phyloP scores from a whole-genome alignment of 2,797 vertebrate genomes.

The Rhinogobio ventralis region DNA sequence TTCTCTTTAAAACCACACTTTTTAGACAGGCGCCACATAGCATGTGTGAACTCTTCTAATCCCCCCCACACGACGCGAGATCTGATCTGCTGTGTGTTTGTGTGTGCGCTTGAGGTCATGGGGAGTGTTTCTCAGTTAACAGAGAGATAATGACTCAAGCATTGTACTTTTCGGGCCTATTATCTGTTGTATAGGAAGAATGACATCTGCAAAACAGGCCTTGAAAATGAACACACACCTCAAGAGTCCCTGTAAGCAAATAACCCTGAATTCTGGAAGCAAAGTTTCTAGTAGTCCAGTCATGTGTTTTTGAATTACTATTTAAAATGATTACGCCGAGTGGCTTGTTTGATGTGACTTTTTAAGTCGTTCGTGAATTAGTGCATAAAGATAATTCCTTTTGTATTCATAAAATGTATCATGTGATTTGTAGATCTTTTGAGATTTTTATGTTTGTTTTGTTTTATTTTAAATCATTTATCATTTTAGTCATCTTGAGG shows the following conservation, averaged over 20 bases:
- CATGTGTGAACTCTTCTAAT: constrained; percentile 31
- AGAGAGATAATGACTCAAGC: constrained; percentile 45
- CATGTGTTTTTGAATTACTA: neutral
- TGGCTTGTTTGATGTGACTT: neutral
- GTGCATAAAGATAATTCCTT: neutral
- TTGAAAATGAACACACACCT: constrained; percentile 21
- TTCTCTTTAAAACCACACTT: neutral
- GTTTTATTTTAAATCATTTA: neutral
- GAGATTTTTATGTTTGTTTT: neutral
- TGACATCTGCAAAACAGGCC: constrained; percentile 32
- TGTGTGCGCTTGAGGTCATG: constrained; percentile 40
- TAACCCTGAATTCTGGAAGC: neutral
- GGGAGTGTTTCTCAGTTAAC: constrained; percentile 48
- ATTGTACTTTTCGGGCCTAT: constrained; percentile 22
- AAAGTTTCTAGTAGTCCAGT: neutral
- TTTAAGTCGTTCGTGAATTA: neutral
- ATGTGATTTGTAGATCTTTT: neutral
- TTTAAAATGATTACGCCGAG: neutral
- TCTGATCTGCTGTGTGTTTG: constrained; percentile 44
- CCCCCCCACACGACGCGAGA: constrained; percentile 23
- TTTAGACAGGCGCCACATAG: constrained; percentile 2
- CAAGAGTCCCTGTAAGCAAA: neutral
- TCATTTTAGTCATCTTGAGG: neutral
- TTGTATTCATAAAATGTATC: neutral
- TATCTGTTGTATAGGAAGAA: constrained; percentile 37